Conservation (phyloP, 2,888 invertebrate species). For the Agriopis aurantiaria region DNA sequence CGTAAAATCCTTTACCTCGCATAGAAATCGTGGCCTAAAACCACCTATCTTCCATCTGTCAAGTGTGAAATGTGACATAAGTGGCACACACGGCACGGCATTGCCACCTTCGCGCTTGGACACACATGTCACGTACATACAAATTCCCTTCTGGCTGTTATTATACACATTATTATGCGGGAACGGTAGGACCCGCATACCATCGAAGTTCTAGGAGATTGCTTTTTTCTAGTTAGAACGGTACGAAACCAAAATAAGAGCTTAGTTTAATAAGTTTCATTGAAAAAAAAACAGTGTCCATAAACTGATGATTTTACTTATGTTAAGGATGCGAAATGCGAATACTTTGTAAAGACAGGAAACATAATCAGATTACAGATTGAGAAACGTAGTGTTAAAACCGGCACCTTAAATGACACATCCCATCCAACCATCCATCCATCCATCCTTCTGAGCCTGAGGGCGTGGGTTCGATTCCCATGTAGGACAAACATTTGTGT, state of each 20-base stretch:
- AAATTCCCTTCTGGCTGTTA: slow-evolving; percentile 47
- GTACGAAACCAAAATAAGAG: not conserved
- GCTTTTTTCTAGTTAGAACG: slow-evolving; percentile 20
- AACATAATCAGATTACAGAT: too few species aligned
- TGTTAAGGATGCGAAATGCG: not conserved
- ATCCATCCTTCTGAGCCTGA: too few species aligned
- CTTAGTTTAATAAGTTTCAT: not conserved
- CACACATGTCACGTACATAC: slow-evolving; percentile 48
- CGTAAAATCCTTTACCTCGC: slow-evolving; percentile 22
- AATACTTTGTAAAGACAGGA: too few species aligned
- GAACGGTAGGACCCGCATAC: slow-evolving; percentile 37
- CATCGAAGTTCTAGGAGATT: slow-evolving; percentile 34
- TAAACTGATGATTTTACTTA: not conserved
- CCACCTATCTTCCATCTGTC: slow-evolving; percentile 49
- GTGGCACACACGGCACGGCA: slow-evolving; percentile 26
- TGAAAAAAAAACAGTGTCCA: not conserved
- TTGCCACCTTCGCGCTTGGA: slow-evolving; percentile 25
- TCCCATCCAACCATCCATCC: too few species aligned
- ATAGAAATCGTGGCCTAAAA: slow-evolving; percentile 46
- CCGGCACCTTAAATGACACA: not conserved
- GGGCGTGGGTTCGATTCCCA: too few species aligned
- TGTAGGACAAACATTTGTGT: too few species aligned
- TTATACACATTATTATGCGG: slow-evolving; percentile 49
- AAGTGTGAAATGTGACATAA: slow-evolving; percentile 53
- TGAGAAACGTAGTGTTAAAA: too few species aligned